Base-by-base conservation (phyloP, 2,888 invertebrate genomes). In the Hypselothyrea guttata region DNA sequence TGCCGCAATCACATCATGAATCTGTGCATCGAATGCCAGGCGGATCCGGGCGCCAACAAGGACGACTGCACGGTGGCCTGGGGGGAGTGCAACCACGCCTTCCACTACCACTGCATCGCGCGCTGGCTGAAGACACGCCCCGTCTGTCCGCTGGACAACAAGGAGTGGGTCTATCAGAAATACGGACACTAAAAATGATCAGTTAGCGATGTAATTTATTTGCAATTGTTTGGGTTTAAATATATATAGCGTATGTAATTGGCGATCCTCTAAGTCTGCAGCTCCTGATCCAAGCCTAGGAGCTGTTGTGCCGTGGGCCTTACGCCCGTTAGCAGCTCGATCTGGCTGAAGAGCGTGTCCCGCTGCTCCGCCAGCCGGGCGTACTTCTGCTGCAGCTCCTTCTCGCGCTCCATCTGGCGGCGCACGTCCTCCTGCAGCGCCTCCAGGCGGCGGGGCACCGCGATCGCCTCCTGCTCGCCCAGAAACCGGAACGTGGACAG, bases 131-230 rank as follows among this genome's bases (percentile, higher is more conserved):
- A 99, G 91, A 99, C 99, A 51, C 93, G 99, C 77, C 98, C 99
- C 92, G 99, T 99, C 28, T 99, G 99, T 89, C 99, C 99, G 4
- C 91, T 99, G 82, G 99, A 99, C 91, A 99, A 99, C 91, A 95
- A 98, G 91, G 99, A 99, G 91, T 99, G 99, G 99, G 99, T 99
- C 90, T 99, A 98, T 92, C 99, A 99, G 90, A 99, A 99, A 95
- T 99, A 93, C 91, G 94, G 93, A 1, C 89, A 88, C 33, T 90
- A 75, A 15, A 3, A 1, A 13, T 41, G 22, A 30, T 33, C 9
- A 1, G 15, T 38, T 9, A 44, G 30, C 37, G 28, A 15, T 45
- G 31, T 51, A 45, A 67, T 60, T 37, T 37, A 27, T 37, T 52
- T 22, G 7, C n/a, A n/a, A n/a, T 18, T 57, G 54, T 38, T 42